Evolutionary conservation across 2,888 invertebrate species (phyloP).

Genomic region (Cheilosia impressa): DNA sequence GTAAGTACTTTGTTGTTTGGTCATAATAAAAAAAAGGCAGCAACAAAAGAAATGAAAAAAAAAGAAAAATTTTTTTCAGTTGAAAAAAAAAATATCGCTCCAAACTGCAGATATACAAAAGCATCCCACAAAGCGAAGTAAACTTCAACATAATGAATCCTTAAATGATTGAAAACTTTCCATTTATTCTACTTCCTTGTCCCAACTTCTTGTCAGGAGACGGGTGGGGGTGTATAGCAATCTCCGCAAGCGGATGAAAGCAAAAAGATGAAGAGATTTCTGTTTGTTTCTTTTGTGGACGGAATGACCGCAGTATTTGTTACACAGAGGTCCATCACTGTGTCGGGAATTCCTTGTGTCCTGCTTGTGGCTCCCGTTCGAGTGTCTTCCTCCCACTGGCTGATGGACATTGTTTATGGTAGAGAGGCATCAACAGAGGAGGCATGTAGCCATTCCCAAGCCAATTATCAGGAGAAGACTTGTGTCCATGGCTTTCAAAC

Average conservation of each 20-base stretch:
- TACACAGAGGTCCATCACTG: constrained; percentile 44
- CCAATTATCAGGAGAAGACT: constrained; percentile 61
- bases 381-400: constrained; percentile 22
- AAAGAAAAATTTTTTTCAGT: constrained; percentile 33
- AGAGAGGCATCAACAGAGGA: constrained; percentile 27
- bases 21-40: not conserved
- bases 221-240: constrained; percentile 2
- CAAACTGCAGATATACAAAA: constrained; percentile 34
- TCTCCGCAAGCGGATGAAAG: constrained; percentile 16
- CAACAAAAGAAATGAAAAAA: constrained; percentile 11
- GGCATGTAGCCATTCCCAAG: constrained; percentile 53
- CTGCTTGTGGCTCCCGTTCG: constrained; percentile 11
- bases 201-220: not conserved
- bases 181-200: constrained; percentile 65
- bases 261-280: constrained; percentile 61
- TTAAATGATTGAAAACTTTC: constrained; percentile 74
- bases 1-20: constrained; percentile 45
- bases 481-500: constrained; percentile 32
- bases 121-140: constrained; percentile 43
- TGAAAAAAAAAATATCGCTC: constrained; percentile 16
- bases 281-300: constrained; percentile 62
- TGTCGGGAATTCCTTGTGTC: not conserved
- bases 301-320: constrained; percentile 66
- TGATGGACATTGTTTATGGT: constrained; percentile 44
- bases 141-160: constrained; percentile 70